Evolutionary conservation across 2,888 invertebrate genomes (phyloP).

Genomic region (Xylota sylvarum): DNA sequence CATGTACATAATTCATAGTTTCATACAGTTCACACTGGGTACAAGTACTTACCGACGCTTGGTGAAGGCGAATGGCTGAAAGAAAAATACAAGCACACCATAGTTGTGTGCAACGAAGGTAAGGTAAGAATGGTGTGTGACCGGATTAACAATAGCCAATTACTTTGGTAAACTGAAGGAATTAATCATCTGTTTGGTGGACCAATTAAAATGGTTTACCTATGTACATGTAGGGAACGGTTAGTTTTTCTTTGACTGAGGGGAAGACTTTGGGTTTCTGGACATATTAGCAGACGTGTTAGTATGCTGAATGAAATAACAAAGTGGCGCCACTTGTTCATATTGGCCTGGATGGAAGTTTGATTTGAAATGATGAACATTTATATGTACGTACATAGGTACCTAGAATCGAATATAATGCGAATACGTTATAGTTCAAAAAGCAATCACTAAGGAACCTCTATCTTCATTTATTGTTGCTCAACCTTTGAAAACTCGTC

Average conservation of each 20-base stretch:
- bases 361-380: too few relatives aligned
- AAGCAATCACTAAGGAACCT: too few relatives aligned
- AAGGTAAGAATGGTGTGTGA: constrained; percentile 16
- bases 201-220: constrained; percentile 17
- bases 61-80: neutral
- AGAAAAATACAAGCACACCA: neutral
- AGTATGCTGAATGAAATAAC: too few relatives aligned
- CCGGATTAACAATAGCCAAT: constrained; percentile 30
- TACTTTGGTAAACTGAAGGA: constrained; percentile 33
- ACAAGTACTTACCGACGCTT: neutral
- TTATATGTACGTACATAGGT: too few relatives aligned
- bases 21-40: constrained; percentile 20
- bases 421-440: too few relatives aligned
- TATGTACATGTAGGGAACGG: neutral
- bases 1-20: too few relatives aligned
- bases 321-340: too few relatives aligned
- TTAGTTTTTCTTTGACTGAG: neutral
- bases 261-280: neutral
- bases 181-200: constrained; percentile 30
- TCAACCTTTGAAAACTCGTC: too few relatives aligned
- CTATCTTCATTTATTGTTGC: too few relatives aligned
- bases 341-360: too few relatives aligned
- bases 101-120: neutral
- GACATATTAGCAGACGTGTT: too few relatives aligned
- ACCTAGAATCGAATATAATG: too few relatives aligned